Conservation (phyloP, 2,888 invertebrate genomes). For the Yponomeuta malinellus region DNA sequence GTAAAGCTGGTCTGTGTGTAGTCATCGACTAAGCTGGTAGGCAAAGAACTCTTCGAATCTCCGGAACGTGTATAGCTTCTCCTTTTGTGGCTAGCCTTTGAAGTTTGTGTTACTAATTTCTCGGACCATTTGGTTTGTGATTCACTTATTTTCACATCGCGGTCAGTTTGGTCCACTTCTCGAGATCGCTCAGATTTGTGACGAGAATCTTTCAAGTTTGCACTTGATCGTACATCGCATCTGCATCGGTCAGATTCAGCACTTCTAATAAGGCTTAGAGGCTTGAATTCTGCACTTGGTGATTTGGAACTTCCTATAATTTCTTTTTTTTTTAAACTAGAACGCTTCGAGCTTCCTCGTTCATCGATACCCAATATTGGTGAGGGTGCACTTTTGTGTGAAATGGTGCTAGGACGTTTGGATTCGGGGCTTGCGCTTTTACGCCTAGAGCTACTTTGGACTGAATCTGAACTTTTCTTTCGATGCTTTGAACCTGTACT, state of each 20-base stretch:
- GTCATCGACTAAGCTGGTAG: not conserved
- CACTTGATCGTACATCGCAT: not conserved
- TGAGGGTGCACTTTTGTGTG: too few relatives aligned
- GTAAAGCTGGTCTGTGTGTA: not conserved
- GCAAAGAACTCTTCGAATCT: not conserved
- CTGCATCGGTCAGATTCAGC: not conserved
- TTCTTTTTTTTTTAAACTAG: not conserved
- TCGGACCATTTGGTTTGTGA: not conserved
- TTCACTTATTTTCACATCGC: not conserved
- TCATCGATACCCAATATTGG: not conserved
- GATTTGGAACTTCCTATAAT: not conserved
- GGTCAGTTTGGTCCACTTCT: not conserved
- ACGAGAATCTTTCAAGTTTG: not conserved
- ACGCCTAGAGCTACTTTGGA: not conserved
- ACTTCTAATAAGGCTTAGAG: not conserved
- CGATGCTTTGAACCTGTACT: not conserved
- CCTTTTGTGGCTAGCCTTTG: not conserved
- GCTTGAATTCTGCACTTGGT: not conserved
- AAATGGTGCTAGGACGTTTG: not conserved
- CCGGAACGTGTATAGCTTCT: not conserved
- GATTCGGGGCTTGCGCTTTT: not conserved
- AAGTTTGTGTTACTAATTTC: not conserved
- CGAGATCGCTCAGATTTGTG: not conserved
- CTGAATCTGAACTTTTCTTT: too few relatives aligned
- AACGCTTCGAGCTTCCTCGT: not conserved